A percentile compares a stretch with the other conserved stretches of the same genome.
Conservation (phyloP, 2,888 invertebrate genomes). For the Chalcis sispes region DNA sequence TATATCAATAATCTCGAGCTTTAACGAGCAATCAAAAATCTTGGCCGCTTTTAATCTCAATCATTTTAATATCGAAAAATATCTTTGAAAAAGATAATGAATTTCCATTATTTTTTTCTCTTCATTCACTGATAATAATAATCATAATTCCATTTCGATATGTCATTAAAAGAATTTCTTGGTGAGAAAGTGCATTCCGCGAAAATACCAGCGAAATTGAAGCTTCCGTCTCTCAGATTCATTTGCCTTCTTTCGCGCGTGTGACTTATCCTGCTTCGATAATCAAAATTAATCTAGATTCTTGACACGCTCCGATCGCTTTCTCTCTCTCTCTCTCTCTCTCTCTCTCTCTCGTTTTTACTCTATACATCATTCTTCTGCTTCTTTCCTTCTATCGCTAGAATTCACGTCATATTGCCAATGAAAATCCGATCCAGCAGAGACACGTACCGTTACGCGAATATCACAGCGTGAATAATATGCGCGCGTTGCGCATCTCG, state of each 20-base stretch:
- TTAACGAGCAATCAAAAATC: no score
- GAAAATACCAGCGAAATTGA: conserved; percentile 45
- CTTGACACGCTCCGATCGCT: conserved; percentile 30
- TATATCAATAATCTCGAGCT: no score
- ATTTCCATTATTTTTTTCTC: neutral
- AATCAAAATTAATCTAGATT: conserved; percentile 53
- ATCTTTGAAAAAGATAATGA: no score
- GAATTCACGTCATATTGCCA: conserved; percentile 33
- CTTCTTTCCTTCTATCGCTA: no score
- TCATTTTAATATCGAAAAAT: no score
- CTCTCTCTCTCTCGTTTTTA: neutral
- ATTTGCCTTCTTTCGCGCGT: conserved; percentile 26
- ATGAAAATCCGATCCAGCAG: conserved; percentile 41
- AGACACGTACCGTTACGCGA: no score
- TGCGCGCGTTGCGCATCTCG: conserved; percentile 2
- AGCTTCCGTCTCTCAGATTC: conserved; percentile 30
- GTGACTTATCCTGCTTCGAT: conserved; percentile 20
- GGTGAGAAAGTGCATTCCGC: conserved; percentile 24
- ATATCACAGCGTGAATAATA: conserved; percentile 38
- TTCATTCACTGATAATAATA: neutral
- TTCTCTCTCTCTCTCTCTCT: neutral
- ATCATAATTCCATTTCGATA: neutral
- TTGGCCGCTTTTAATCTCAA: no score
- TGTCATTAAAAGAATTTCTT: conserved; percentile 29
- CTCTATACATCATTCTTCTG: neutral